A percentile compares a stretch with the other conserved stretches of the same genome.
phyloP scores from a whole-genome alignment of 64 coral and sea anemone genomes.

The Stichodactyla helianthus region DNA sequence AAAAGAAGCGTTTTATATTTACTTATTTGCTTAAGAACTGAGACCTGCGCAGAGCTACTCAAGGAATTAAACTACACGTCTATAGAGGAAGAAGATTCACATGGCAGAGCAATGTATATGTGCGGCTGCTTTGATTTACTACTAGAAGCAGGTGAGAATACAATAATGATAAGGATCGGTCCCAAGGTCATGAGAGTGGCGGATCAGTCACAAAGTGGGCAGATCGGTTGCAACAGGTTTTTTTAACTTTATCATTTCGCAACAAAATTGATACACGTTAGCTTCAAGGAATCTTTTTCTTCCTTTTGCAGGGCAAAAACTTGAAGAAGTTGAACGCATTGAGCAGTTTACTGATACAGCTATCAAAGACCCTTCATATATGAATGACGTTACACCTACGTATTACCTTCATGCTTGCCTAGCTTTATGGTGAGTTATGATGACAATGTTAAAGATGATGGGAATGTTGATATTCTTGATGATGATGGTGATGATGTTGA shows the following conservation, averaged over 20 bases:
- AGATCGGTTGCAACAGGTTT: neutral
- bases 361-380: slow-evolving; percentile 64
- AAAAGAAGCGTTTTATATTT: neutral
- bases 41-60: slow-evolving; percentile 48
- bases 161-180: neutral
- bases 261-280: neutral
- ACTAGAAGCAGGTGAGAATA: slow-evolving; percentile 68
- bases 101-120: slow-evolving; percentile 85
- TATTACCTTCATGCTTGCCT: slow-evolving; percentile 85
- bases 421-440: slow-evolving; percentile 70
- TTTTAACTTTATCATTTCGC: no score
- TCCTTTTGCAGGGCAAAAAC: slow-evolving; percentile 51
- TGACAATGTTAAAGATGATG: neutral
- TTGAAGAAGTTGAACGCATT: slow-evolving; percentile 63
- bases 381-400: slow-evolving; percentile 55
- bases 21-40: slow-evolving; percentile 15
- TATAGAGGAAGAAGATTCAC: slow-evolving; percentile 64
- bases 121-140: slow-evolving; percentile 90
- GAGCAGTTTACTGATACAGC: slow-evolving; percentile 64
- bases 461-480: no score
- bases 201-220: neutral
- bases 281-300: neutral
- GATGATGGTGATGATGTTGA: no score
- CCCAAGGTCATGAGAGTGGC: neutral
- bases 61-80: slow-evolving; percentile 77